A percentile compares a stretch with the other conserved stretches of the same genome.
These are phyloP conservation scores for Eupithecia abbreviata DNA, from an alignment of 2,888 invertebrate genomes.

Conservation along the genomic window DNA sequence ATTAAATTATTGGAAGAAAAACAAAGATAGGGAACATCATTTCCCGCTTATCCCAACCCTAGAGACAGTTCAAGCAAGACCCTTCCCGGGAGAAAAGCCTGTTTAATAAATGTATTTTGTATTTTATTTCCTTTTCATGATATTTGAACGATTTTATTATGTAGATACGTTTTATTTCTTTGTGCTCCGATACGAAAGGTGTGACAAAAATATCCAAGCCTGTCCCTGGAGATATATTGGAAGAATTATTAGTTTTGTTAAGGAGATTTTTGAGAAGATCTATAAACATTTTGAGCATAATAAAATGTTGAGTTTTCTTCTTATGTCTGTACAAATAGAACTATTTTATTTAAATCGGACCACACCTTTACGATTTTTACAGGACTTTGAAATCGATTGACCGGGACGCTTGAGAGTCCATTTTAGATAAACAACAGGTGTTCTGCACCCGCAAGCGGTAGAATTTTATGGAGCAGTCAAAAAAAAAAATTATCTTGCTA, in stretches of 20 bases:
- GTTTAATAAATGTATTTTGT: slow-evolving; percentile 32
- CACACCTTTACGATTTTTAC: no score
- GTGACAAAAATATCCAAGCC: slow-evolving; percentile 24
- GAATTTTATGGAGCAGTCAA: background rate
- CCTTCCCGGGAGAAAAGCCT: slow-evolving; percentile 21
- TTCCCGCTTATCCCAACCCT: slow-evolving; percentile 10
- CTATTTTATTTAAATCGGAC: no score
- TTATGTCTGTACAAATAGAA: no score
- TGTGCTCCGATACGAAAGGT: slow-evolving; percentile 25
- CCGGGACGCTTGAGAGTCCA: no score
- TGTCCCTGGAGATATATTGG: slow-evolving; percentile 6
- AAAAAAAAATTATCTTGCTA: background rate
- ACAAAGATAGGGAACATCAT: background rate
- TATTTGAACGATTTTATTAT: slow-evolving; percentile 32
- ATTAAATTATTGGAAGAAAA: background rate
- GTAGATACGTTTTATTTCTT: slow-evolving; percentile 32
- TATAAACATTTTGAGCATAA: background rate
- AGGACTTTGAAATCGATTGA: no score
- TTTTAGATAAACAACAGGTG: no score
- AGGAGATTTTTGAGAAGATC: slow-evolving; percentile 2
- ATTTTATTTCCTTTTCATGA: slow-evolving; percentile 33
- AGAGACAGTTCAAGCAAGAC: slow-evolving; percentile 23
- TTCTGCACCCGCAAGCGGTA: background rate
- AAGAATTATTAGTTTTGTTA: slow-evolving; percentile 15
- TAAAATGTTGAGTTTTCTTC: background rate